phyloP scores from a whole-genome alignment of 2,797 vertebrate genomes.

The Pseudochirops cupreus region DNA sequence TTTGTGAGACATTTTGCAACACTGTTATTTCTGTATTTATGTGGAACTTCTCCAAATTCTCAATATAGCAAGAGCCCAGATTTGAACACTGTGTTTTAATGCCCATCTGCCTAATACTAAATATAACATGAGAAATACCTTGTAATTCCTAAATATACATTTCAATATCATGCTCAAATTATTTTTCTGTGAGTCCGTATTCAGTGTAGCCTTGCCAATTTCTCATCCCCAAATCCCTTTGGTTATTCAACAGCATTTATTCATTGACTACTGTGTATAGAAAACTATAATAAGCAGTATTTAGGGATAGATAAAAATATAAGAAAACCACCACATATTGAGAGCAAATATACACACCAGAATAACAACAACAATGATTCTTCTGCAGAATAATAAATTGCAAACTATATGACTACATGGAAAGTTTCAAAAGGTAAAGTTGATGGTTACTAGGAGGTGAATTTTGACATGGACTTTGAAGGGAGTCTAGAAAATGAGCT shows the following conservation, averaged over 20 bases:
- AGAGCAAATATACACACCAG: not conserved
- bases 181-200: not conserved
- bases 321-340: not conserved
- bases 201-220: not conserved
- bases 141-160: not conserved
- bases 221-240: not conserved
- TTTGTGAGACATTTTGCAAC: not conserved
- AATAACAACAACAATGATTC: not conserved
- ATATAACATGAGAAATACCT: not conserved
- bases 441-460: not conserved
- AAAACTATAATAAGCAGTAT: not conserved
- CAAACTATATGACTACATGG: not conserved
- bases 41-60: not conserved
- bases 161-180: not conserved
- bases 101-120: not conserved
- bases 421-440: not conserved
- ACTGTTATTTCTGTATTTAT: not conserved
- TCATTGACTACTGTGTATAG: not conserved
- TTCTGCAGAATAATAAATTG: not conserved
- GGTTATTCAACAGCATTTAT: not conserved
- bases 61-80: not conserved
- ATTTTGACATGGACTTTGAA: not conserved
- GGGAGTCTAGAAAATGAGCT: not conserved
- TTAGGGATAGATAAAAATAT: not conserved
- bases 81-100: not conserved